A percentile compares a stretch with the other conserved stretches of the same genome.
Conservation (phyloP, 2,113 vertebrate species). For the Scophthalmus maximus region DNA sequence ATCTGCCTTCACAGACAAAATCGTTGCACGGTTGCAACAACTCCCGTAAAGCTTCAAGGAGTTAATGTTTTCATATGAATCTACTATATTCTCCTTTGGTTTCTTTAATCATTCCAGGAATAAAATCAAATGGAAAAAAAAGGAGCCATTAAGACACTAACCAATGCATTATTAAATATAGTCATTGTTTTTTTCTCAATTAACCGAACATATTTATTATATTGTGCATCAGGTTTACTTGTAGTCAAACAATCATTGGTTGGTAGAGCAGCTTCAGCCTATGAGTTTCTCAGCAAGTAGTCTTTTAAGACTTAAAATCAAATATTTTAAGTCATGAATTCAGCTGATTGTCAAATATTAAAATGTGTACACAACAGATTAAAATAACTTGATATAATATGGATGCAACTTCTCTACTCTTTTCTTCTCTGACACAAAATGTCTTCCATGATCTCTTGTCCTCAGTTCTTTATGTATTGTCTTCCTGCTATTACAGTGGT, state of each 20-base stretch:
- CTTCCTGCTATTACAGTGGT: conserved; percentile 69
- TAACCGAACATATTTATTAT: neutral
- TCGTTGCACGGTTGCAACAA: neutral
- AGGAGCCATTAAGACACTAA: neutral
- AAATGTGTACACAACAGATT: neutral
- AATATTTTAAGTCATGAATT: neutral
- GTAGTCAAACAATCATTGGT: neutral
- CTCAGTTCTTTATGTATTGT: conserved; percentile 67
- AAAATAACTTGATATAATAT: neutral
- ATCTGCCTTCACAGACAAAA: conserved; percentile 15
- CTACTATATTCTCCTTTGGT: neutral
- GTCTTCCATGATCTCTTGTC: conserved; percentile 80
- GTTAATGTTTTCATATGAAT: neutral
- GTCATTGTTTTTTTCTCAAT: too few species aligned
- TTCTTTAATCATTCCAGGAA: too few species aligned
- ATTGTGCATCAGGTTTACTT: neutral
- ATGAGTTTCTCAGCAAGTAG: neutral
- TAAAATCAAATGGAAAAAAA: too few species aligned
- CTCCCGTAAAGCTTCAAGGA: neutral
- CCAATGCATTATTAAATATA: too few species aligned
- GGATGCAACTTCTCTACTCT: neutral
- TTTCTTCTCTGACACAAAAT: conserved; percentile 37
- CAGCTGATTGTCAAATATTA: neutral
- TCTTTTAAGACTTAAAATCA: neutral
- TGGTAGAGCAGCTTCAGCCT: neutral